A percentile compares a stretch with the other conserved stretches of the same genome.
Conservation (phyloP, 2,888 invertebrate genomes). For the Octonoba sinensis region DNA sequence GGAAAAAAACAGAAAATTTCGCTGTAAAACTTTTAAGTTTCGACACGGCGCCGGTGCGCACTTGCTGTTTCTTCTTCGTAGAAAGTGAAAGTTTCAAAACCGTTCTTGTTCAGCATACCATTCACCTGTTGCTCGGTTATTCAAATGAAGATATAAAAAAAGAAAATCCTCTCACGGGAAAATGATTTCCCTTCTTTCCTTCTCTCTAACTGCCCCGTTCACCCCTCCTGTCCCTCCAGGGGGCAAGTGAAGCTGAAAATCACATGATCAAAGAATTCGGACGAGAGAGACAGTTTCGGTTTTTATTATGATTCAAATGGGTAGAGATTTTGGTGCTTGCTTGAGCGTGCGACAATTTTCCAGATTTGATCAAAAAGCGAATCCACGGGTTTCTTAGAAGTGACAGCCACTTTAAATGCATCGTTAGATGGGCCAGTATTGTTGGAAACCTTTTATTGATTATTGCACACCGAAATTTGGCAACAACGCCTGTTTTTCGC, state of each 20-base stretch:
- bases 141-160: not conserved
- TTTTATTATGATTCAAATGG: not conserved
- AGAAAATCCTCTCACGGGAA: constrained; percentile 42
- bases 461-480: too few species aligned
- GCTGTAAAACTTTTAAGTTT: not conserved
- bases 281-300: constrained; percentile 3
- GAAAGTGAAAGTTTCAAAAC: constrained; percentile 11
- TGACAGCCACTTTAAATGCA: not conserved
- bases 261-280: not conserved
- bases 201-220: constrained; percentile 1
- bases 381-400: constrained; percentile 4
- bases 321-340: constrained; percentile 5
- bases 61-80: not conserved
- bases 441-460: not conserved
- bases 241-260: constrained; percentile 32
- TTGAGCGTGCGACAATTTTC: constrained; percentile 16
- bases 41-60: not conserved
- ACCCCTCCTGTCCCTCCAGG: not conserved
- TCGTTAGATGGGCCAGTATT: constrained; percentile 22
- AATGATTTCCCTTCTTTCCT: not conserved
- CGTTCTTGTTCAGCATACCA: not conserved
- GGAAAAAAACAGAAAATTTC: too few species aligned
- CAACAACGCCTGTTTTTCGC: too few species aligned
- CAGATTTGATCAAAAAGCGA: constrained; percentile 3
- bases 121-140: constrained; percentile 19